Conservation (phyloP, 2,113 vertebrate genomes). For the Anarhynchus alexandrinus region DNA sequence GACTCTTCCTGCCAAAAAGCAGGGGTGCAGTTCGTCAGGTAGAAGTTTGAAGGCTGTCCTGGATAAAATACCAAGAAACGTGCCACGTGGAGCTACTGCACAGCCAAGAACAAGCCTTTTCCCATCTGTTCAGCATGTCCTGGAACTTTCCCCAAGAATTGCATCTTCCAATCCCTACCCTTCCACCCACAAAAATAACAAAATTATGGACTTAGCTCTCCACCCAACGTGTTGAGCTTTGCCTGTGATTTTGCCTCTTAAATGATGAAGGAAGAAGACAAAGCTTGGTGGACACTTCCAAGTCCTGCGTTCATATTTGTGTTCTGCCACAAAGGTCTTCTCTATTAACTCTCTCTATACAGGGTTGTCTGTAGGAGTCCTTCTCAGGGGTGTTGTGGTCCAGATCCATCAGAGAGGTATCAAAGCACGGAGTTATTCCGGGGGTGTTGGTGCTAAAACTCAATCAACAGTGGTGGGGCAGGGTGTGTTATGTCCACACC, state of each 20-base stretch:
- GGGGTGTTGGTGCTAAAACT: background rate
- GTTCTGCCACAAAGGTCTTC: background rate
- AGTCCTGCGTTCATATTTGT: fast-evolving
- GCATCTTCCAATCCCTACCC: background rate
- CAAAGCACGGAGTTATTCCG: background rate
- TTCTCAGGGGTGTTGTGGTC: background rate
- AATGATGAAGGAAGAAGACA: background rate
- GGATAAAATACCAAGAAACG: background rate
- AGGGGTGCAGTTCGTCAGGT: background rate
- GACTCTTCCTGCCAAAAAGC: background rate
- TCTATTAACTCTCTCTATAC: background rate
- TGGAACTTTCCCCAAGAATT: background rate
- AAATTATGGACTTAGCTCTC: background rate
- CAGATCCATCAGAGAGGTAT: background rate
- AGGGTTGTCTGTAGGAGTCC: background rate
- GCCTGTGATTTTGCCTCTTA: background rate
- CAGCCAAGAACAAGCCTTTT: background rate
- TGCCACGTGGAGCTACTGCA: background rate
- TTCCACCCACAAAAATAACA: background rate
- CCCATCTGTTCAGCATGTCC: background rate
- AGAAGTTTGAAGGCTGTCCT: background rate
- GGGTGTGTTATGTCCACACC: background rate
- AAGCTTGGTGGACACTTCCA: background rate
- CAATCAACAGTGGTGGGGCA: background rate
- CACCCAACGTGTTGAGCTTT: background rate